These are phyloP conservation scores for Colaptes auratus DNA, from an alignment of 2,113 vertebrate genomes.

Conservation along the genomic window DNA sequence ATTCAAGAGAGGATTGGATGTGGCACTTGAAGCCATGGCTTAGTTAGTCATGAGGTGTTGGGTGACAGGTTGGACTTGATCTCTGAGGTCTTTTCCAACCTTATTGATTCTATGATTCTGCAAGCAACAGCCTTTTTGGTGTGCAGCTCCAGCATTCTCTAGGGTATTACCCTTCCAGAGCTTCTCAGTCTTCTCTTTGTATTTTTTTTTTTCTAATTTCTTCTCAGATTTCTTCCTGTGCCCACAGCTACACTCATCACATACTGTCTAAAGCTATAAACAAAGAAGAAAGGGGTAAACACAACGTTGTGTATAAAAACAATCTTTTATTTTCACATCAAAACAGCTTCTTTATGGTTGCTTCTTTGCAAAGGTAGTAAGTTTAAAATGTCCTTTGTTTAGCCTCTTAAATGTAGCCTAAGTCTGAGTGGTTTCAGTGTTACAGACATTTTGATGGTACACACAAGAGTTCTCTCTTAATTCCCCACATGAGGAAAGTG, in stretches of 20 bases:
- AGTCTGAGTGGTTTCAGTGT: neutral
- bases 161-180: neutral
- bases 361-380: neutral
- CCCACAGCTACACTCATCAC: neutral
- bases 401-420: neutral
- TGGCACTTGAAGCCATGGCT: too few species aligned
- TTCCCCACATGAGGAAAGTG: neutral
- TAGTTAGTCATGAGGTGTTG: too few species aligned
- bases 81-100: too few species aligned
- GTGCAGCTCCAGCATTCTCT: neutral
- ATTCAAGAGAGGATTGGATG: too few species aligned
- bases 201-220: neutral
- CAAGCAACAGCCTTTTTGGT: neutral
- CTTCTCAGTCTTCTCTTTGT: neutral
- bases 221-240: neutral
- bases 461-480: neutral
- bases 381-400: neutral
- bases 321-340: conserved; percentile 46
- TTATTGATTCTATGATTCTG: neutral
- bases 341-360: neutral
- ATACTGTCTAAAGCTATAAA: neutral
- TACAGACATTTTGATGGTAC: neutral
- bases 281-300: neutral
- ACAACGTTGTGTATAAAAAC: neutral
- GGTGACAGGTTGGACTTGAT: too few species aligned